Evolutionary conservation across 2,888 invertebrate genomes (phyloP).

Genomic region (Lottia gigantea): DNA sequence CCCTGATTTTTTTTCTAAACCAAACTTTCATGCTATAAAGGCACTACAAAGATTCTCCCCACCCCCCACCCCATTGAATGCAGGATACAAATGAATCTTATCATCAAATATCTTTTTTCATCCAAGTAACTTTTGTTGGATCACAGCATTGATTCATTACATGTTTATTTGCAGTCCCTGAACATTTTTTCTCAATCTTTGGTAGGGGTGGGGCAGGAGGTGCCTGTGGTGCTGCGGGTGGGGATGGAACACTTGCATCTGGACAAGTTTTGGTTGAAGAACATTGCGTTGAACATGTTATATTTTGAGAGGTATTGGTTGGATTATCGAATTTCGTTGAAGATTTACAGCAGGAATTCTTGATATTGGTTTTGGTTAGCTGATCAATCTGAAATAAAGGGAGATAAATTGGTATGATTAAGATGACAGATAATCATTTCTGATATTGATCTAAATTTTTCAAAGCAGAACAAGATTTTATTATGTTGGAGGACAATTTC

Average conservation of each 20-base stretch:
- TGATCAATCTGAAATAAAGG: neutral
- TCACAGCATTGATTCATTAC: conserved; percentile 22
- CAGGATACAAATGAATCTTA: neutral
- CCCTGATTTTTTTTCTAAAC: too few species aligned
- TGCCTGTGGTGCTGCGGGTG: neutral
- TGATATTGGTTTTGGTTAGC: neutral
- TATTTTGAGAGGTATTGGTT: neutral
- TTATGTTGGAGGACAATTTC: too few species aligned
- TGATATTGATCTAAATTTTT: too few species aligned
- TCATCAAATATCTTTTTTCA: conserved; percentile 46
- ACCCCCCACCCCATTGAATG: too few species aligned
- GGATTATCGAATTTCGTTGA: too few species aligned
- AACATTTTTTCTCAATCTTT: neutral
- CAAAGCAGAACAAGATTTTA: too few species aligned
- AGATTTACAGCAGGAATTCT: too few species aligned
- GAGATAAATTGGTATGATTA: too few species aligned
- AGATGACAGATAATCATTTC: too few species aligned
- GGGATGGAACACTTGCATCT: neutral
- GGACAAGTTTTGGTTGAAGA: neutral
- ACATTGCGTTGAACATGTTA: neutral
- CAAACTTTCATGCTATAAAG: too few species aligned
- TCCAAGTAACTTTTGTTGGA: conserved; percentile 51
- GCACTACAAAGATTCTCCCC: too few species aligned
- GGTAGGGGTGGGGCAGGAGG: conserved; percentile 9
- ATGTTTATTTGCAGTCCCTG: neutral